phyloP scores from a whole-genome alignment of 2,113 vertebrate species.

The Aramus guarauna region DNA sequence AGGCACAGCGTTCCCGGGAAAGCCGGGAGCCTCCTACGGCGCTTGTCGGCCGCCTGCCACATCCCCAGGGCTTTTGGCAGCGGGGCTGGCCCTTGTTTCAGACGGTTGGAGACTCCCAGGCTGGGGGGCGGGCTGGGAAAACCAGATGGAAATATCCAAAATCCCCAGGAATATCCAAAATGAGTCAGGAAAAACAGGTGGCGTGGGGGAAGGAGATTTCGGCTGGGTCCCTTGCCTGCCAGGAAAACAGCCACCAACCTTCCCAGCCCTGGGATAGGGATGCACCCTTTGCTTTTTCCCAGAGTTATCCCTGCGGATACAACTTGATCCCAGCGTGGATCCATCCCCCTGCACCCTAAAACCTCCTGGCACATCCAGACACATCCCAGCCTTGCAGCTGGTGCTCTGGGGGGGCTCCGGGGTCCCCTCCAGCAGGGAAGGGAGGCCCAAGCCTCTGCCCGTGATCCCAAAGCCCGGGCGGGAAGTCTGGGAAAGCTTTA shows the following conservation, averaged over 20 bases:
- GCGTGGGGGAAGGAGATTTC: fast-evolving
- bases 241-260: background rate
- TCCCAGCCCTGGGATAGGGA: background rate
- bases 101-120: background rate
- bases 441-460: fast-evolving
- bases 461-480: background rate
- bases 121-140: background rate
- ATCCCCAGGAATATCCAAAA: background rate
- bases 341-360: background rate
- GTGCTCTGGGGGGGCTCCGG: fast-evolving
- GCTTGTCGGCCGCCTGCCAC: background rate
- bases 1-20: background rate
- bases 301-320: background rate
- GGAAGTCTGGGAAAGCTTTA: background rate
- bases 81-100: background rate
- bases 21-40: background rate
- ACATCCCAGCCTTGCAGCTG: background rate
- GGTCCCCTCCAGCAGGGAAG: background rate
- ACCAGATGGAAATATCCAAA: background rate
- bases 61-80: background rate
- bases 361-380: background rate
- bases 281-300: background rate
- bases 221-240: background rate
- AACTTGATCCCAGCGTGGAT: background rate
- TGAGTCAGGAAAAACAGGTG: background rate